Base-by-base conservation (phyloP, 2,888 invertebrate species). In the Paralinhomoeus sp. region DNA sequence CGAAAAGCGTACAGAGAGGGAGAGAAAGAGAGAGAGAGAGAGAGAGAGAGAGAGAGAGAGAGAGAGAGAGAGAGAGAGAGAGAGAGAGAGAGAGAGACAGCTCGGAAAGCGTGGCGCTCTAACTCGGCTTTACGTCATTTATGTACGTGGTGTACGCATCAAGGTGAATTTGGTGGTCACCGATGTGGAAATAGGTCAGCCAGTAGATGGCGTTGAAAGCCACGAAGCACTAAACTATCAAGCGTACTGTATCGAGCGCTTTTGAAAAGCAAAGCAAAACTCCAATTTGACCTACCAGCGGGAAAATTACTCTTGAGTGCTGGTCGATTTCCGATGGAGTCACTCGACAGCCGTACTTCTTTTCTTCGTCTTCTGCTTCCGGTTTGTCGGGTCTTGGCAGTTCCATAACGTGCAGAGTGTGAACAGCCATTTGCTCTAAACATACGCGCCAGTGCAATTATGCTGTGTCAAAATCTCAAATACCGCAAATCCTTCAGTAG, bases 291-390 rank as follows among this genome's bases (percentile, higher is more conserved):
- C 36, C 17, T 20, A 46, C 43, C 23, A 89, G 82, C 44, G 91
- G 93, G 67, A 93, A 93, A 61, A 89, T 79, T 67, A 91, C 83
- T 63, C 93, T 76, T 48, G 89, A 87, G 68, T 91, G 91, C 71
- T 91, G 91, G 75, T 93, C 93, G 68, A 93, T 91, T 70, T 87
- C 89, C 64, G 87, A 87, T 47, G 87, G 85, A 57, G 84, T 84
- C 66, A 84, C 80, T 24, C 24, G 22, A 21, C 3, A 31, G 3
- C 7, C 12, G 27, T 15, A 22, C 31, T 42, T 35, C n/a, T n/a
- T n/a, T n/a, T n/a, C n/a, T n/a, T n/a, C n/a, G n/a, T n/a, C n/a
- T n/a, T n/a, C n/a, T n/a, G n/a, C n/a, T n/a, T n/a, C n/a, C n/a
- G n/a, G n/a, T n/a, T n/a, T n/a, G n/a, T n/a, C n/a, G 24, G 31